A percentile compares a stretch with the other conserved stretches of the same genome.
phyloP scores from a whole-genome alignment of 23 tunicate species.

The Trididemnum clinides region DNA sequence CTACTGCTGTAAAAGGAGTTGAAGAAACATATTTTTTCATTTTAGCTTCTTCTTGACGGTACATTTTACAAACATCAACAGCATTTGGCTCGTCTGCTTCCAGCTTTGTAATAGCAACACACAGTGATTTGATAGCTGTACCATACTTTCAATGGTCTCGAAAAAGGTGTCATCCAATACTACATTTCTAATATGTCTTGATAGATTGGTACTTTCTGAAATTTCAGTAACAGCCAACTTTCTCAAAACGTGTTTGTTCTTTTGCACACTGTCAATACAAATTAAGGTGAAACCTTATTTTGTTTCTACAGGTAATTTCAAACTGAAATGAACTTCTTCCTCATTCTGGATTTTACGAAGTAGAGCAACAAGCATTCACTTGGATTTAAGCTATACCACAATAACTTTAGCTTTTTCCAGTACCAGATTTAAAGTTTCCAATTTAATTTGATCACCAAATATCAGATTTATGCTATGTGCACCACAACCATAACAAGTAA shows the following conservation, averaged over 20 bases:
- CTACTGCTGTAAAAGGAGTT: neutral
- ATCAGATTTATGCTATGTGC: constrained; percentile 1
- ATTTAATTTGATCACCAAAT: neutral
- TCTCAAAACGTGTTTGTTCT: neutral
- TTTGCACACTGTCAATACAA: neutral
- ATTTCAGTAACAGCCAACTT: neutral
- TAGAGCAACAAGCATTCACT: neutral
- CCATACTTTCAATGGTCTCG: neutral
- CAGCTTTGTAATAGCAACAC: neutral
- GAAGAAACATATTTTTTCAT: neutral
- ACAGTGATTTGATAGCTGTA: no score
- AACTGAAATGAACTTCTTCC: neutral
- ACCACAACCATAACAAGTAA: neutral
- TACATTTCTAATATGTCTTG: neutral
- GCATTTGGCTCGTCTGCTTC: neutral
- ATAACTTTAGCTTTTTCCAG: neutral
- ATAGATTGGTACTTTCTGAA: neutral
- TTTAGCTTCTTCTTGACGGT: neutral
- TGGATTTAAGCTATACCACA: neutral
- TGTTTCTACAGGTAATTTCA: neutral
- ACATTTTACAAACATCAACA: neutral
- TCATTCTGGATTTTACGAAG: neutral
- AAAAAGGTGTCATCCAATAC: neutral
- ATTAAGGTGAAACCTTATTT: neutral
- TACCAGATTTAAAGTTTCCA: neutral